Conservation (phyloP, 1,140 invertebrate genomes). For the Trachymyrmex septentrionalis region DNA sequence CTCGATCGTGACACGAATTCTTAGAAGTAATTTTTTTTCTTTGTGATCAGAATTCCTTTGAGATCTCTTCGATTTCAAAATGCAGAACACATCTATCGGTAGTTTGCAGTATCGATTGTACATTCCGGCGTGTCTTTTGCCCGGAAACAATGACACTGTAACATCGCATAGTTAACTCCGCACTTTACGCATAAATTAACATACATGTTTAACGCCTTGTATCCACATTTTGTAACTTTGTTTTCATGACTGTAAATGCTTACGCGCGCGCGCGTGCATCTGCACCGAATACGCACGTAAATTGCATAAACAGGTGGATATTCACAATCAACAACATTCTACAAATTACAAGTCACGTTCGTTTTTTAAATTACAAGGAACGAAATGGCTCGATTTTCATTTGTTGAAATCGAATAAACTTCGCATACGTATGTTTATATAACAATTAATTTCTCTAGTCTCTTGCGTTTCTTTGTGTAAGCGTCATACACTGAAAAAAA, state of each 20-base stretch:
- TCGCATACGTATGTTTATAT: not conserved
- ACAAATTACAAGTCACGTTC: not conserved
- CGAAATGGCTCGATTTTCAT: not conserved
- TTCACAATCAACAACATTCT: not conserved
- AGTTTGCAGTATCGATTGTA: not conserved
- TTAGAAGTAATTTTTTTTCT: not conserved
- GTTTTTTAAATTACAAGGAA: not conserved
- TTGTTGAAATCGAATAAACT: not conserved
- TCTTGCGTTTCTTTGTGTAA: not conserved
- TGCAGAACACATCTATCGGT: not conserved
- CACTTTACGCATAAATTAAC: conserved; percentile 42
- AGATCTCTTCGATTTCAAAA: not conserved
- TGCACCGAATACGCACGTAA: not conserved
- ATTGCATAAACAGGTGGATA: conserved; percentile 1
- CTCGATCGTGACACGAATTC: too few relatives aligned
- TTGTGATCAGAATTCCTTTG: too few relatives aligned
- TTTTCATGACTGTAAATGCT: not conserved
- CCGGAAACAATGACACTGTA: conserved; percentile 3
- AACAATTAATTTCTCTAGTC: not conserved
- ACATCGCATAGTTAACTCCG: not conserved
- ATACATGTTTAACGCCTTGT: not conserved
- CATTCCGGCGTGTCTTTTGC: not conserved
- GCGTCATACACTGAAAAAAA: too few relatives aligned
- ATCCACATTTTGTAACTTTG: not conserved
- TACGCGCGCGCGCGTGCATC: too few relatives aligned